Evolutionary conservation across 2,888 invertebrate species (phyloP).

Genomic region (Dioctria rufipes): DNA sequence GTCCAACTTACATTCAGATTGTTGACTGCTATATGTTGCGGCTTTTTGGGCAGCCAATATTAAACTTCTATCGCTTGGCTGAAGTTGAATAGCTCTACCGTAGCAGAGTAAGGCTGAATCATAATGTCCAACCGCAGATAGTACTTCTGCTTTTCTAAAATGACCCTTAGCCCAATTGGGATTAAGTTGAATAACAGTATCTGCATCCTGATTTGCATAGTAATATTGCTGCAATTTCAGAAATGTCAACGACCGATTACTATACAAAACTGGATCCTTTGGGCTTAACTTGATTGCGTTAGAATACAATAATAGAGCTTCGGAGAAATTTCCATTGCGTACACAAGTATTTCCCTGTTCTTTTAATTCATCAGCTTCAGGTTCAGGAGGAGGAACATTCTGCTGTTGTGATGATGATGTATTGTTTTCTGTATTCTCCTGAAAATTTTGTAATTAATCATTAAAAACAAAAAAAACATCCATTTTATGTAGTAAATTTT

Average conservation of each 20-base stretch:
- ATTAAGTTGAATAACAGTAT: slow-evolving; percentile 81
- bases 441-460: not conserved
- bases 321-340: slow-evolving; percentile 80
- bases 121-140: slow-evolving; percentile 78
- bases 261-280: slow-evolving; percentile 78
- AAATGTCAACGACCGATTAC: slow-evolving; percentile 87
- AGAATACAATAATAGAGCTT: slow-evolving; percentile 85
- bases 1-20: slow-evolving; percentile 73
- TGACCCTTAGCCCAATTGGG: slow-evolving; percentile 87
- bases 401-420: not conserved
- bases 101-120: slow-evolving; percentile 81
- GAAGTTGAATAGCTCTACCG: slow-evolving; percentile 77
- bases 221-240: slow-evolving; percentile 84
- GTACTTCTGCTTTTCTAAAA: slow-evolving; percentile 81
- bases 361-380: slow-evolving; percentile 68
- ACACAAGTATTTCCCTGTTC: slow-evolving; percentile 84
- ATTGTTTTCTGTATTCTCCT: not conserved
- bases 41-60: slow-evolving; percentile 77
- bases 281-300: slow-evolving; percentile 83
- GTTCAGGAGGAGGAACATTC: not conserved
- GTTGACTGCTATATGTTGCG: slow-evolving; percentile 75
- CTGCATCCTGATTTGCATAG: slow-evolving; percentile 84
- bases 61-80: slow-evolving; percentile 78
- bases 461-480: too few relatives aligned
- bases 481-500: too few relatives aligned